phyloP scores from a whole-genome alignment of 2,888 invertebrate species.

The Chaetoderma sp. region DNA sequence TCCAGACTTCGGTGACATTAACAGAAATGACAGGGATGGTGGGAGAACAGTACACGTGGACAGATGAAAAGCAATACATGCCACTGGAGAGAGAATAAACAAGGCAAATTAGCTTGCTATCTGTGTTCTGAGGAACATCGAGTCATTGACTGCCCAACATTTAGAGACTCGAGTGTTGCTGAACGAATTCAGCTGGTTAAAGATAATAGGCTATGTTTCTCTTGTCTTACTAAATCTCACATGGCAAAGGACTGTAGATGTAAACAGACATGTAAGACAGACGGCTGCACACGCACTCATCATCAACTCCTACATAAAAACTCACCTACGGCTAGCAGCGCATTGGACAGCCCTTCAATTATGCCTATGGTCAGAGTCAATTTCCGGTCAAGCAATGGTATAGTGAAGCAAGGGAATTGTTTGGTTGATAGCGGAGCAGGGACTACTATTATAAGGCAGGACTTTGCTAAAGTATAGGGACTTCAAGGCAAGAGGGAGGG shows the following conservation, averaged over 20 bases:
- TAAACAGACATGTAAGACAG: neutral
- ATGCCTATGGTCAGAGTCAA: constrained; percentile 13
- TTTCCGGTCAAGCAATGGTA: constrained; percentile 11
- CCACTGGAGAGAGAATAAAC: too few species aligned
- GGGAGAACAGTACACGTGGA: too few species aligned
- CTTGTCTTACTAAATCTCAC: neutral
- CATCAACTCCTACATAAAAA: constrained; percentile 11
- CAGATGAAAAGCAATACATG: too few species aligned
- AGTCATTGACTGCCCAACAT: constrained; percentile 10
- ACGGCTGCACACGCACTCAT: constrained; percentile 8
- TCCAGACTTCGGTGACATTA: constrained; percentile 22
- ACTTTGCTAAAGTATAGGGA: constrained; percentile 9
- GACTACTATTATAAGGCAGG: constrained; percentile 19
- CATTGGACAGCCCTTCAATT: constrained; percentile 4
- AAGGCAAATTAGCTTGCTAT: too few species aligned
- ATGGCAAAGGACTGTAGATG: neutral
- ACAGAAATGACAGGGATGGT: too few species aligned
- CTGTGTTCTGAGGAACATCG: neutral
- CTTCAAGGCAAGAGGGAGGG: constrained; percentile 12
- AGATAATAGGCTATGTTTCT: constrained; percentile 12
- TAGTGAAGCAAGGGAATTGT: constrained; percentile 8
- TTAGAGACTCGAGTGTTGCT: neutral
- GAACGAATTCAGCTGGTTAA: neutral
- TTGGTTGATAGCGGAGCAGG: constrained; percentile 16
- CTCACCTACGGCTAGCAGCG: neutral